Conservation (phyloP, 1,140 invertebrate genomes). For the Octopus bimaculoides region DNA sequence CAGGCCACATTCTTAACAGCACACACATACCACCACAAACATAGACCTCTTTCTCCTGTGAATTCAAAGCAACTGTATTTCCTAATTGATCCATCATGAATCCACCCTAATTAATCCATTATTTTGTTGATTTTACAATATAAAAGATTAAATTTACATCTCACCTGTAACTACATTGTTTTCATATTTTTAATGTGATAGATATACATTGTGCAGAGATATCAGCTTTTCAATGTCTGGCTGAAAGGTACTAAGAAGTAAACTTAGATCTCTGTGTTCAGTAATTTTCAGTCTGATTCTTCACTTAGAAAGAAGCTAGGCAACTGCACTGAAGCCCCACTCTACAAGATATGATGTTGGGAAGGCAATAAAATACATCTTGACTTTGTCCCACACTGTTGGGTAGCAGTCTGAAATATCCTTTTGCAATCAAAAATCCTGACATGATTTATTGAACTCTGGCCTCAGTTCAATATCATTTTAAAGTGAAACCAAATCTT, state of each 20-base stretch:
- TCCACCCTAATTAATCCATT: no score
- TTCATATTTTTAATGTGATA: conserved; percentile 1
- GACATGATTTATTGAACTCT: conserved; percentile 5
- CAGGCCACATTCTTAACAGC: no score
- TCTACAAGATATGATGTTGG: conserved; percentile 4
- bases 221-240: conserved; percentile 3
- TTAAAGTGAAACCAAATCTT: conserved; percentile 3
- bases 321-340: background rate
- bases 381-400: background rate
- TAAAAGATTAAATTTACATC: background rate
- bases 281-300: conserved; percentile 5
- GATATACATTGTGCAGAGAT: background rate
- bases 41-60: no score
- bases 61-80: no score
- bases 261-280: background rate
- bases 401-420: background rate
- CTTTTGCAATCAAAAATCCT: conserved; percentile 4
- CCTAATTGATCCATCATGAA: no score
- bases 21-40: no score
- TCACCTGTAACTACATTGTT: conserved; percentile 6
- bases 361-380: conserved; percentile 4
- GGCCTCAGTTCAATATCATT: conserved; percentile 7
- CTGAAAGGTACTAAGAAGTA: conserved; percentile 1
- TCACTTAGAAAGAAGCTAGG: conserved; percentile 6
- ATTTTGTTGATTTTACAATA: background rate